Evolutionary conservation across 1,140 invertebrate genomes (phyloP).

Genomic region (Portunus trituberculatus): DNA sequence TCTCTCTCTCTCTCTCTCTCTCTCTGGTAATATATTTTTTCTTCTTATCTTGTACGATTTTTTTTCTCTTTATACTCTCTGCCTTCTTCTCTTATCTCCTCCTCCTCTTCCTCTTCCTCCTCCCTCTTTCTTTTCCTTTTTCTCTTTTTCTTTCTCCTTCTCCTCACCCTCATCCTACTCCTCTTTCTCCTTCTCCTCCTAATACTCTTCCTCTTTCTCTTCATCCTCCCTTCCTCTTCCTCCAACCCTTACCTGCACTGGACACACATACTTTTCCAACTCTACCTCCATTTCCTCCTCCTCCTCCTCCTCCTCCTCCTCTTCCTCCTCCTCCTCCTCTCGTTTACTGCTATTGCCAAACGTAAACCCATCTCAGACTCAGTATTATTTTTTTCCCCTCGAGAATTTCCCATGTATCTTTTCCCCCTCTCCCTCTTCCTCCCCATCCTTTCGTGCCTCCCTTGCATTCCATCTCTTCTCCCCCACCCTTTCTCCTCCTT

Average conservation of each 20-base stretch:
- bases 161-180: neutral
- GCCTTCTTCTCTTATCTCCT: neutral
- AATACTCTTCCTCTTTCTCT: neutral
- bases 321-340: too few species aligned
- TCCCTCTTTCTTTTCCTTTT: too few species aligned
- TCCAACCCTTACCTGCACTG: neutral
- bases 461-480: neutral
- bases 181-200: neutral
- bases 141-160: neutral
- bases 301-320: too few species aligned
- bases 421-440: neutral
- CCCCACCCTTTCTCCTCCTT: neutral
- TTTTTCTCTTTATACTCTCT: too few species aligned
- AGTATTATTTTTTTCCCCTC: neutral
- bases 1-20: constrained; percentile 11
- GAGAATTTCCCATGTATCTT: neutral
- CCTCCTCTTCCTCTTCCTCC: too few species aligned
- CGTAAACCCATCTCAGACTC: neutral
- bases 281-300: neutral
- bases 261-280: neutral
- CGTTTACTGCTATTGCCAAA: neutral
- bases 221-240: neutral
- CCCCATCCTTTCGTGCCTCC: neutral
- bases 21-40: neutral
- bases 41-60: too few species aligned